These are phyloP conservation scores for Troides aeacus DNA, from an alignment of 2,888 invertebrate species.

Conservation along the genomic window DNA sequence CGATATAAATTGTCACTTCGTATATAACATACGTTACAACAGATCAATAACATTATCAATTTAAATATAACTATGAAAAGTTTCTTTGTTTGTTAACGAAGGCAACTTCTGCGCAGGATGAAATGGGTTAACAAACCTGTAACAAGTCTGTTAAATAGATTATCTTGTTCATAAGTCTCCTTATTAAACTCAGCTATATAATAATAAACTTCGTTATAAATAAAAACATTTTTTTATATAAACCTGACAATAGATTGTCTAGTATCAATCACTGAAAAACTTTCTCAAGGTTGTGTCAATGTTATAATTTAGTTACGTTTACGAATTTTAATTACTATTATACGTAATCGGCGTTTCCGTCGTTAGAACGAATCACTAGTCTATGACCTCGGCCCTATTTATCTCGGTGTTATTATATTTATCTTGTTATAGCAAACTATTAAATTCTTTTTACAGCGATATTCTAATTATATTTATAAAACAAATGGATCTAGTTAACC, in stretches of 20 bases:
- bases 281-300: slow-evolving; percentile 20
- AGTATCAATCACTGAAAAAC: slow-evolving; percentile 5
- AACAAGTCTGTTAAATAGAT: not conserved
- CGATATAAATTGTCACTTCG: slow-evolving; percentile 3
- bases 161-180: not conserved
- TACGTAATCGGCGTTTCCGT: slow-evolving; percentile 39
- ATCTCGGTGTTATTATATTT: slow-evolving; percentile 49
- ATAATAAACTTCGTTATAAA: no score
- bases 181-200: not conserved
- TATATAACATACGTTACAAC: not conserved
- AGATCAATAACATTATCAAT: slow-evolving; percentile 8
- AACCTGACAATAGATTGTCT: not conserved
- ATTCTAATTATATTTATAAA: slow-evolving; percentile 15
- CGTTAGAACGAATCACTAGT: slow-evolving; percentile 30
- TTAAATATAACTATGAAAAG: not conserved
- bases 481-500: slow-evolving; percentile 5
- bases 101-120: not conserved
- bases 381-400: slow-evolving; percentile 59
- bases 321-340: slow-evolving; percentile 32
- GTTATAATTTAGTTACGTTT: slow-evolving; percentile 14
- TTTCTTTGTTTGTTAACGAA: not conserved
- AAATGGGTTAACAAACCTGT: not conserved
- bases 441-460: slow-evolving; percentile 24
- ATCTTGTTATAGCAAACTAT: slow-evolving; percentile 23
- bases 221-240: not conserved